Percentiles rank a stretch among this genome's conserved stretches.
phyloP scores from a whole-genome alignment of 2,797 vertebrate species.

The Setipinna tenuifilis region DNA sequence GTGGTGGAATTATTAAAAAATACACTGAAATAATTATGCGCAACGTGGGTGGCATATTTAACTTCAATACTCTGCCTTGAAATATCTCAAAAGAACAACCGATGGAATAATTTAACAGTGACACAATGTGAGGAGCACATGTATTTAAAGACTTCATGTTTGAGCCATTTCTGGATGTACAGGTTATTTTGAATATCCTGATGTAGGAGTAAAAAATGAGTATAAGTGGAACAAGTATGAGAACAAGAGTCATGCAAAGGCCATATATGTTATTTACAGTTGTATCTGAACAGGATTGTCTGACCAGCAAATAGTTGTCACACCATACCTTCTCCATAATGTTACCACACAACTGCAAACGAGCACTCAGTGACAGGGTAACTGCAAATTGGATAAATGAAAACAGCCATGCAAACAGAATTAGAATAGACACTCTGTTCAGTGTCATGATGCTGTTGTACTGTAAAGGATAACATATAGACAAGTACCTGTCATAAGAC shows the following conservation, averaged over 20 bases:
- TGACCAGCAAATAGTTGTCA: slow-evolving; percentile 45
- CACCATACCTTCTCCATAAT: slow-evolving; percentile 49
- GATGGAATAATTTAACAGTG: slow-evolving; percentile 53
- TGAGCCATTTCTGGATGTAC: not conserved
- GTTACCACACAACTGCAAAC: slow-evolving; percentile 48
- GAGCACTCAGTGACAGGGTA: not conserved
- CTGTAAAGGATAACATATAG: slow-evolving; percentile 57
- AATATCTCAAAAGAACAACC: slow-evolving; percentile 54
- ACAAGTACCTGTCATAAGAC: slow-evolving; percentile 61
- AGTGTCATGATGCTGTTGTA: slow-evolving; percentile 43
- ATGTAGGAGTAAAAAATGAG: slow-evolving; percentile 49
- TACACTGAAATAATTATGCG: slow-evolving; percentile 54
- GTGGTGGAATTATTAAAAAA: slow-evolving; percentile 55
- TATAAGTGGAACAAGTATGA: not conserved
- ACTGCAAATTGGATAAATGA: not conserved
- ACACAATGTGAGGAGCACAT: slow-evolving; percentile 56
- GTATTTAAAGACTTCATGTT: slow-evolving; percentile 28
- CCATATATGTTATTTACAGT: slow-evolving; percentile 43
- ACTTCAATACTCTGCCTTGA: slow-evolving; percentile 53
- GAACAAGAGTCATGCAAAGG: not conserved
- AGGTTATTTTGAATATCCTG: too few relatives aligned
- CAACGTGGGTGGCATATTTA: not conserved
- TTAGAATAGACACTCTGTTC: not conserved
- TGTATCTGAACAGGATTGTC: slow-evolving; percentile 50
- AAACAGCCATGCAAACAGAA: slow-evolving; percentile 35